A percentile compares a stretch with the other conserved stretches of the same genome.
These are phyloP conservation scores for Chrysotoxum bicinctum DNA, from an alignment of 2,888 invertebrate genomes.

Conservation along the genomic window DNA sequence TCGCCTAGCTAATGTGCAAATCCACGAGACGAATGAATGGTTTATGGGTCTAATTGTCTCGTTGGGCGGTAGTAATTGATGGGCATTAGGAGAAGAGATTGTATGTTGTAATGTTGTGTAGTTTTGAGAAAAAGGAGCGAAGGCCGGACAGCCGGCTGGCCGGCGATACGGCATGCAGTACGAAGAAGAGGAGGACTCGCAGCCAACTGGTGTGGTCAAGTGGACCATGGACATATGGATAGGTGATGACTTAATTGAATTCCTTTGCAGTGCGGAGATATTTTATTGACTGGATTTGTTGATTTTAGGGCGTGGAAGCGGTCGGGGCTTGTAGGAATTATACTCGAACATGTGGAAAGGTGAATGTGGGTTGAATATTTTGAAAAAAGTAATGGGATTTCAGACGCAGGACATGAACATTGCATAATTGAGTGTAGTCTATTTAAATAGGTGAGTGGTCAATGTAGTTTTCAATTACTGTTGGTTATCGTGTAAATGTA, in stretches of 20 bases:
- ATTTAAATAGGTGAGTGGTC: neutral
- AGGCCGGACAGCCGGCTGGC: neutral
- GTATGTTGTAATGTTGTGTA: conserved; percentile 24
- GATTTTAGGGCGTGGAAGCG: conserved; percentile 66
- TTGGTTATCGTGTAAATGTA: neutral
- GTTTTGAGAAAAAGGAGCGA: neutral
- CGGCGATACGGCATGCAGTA: neutral
- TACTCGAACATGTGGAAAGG: neutral
- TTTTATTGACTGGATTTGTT: conserved; percentile 65
- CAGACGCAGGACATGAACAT: neutral
- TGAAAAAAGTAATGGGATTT: neutral
- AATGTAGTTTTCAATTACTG: neutral
- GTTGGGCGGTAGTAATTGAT: conserved; percentile 73
- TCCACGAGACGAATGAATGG: conserved; percentile 68
- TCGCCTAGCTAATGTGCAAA: conserved; percentile 69
- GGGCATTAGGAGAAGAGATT: conserved; percentile 68
- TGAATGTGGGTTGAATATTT: conserved; percentile 41
- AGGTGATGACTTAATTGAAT: conserved; percentile 72
- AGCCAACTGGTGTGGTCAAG: conserved; percentile 53
- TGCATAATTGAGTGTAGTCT: conserved; percentile 30
- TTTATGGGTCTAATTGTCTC: conserved; percentile 72
- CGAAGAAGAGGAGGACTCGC: neutral
- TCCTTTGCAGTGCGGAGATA: conserved; percentile 42
- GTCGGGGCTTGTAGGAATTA: conserved; percentile 39
- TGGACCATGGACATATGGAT: conserved; percentile 31